These are phyloP conservation scores for Byasa hedistus DNA, from an alignment of 2,888 invertebrate species.

Conservation along the genomic window DNA sequence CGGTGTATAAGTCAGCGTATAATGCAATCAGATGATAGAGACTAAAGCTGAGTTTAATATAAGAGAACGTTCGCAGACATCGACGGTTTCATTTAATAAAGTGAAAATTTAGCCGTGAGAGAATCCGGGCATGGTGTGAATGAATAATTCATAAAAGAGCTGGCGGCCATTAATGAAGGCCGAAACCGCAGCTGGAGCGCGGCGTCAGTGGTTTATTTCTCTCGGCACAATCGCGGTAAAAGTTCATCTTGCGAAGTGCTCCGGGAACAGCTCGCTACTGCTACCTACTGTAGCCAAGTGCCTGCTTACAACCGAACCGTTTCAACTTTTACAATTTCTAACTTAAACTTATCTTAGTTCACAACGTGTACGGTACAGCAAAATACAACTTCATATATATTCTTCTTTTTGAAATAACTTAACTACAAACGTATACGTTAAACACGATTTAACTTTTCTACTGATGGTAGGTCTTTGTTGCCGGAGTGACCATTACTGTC, in stretches of 20 bases:
- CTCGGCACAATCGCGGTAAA: constrained; percentile 49
- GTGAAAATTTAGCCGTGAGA: constrained; percentile 62
- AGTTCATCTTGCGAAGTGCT: constrained; percentile 44
- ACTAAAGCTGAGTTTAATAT: too few species aligned
- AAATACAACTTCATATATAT: neutral
- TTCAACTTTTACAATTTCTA: constrained; percentile 6
- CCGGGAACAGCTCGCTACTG: constrained; percentile 18
- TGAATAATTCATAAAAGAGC: constrained; percentile 75
- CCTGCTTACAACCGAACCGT: constrained; percentile 2
- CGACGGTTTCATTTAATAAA: constrained; percentile 70
- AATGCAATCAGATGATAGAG: too few species aligned
- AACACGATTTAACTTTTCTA: too few species aligned
- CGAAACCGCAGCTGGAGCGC: constrained; percentile 57
- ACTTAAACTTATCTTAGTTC: neutral
- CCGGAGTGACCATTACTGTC: too few species aligned
- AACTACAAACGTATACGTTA: too few species aligned
- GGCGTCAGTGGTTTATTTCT: constrained; percentile 43
- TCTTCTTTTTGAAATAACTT: too few species aligned
- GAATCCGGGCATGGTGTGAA: constrained; percentile 61
- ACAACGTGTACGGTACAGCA: neutral
- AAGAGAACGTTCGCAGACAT: too few species aligned
- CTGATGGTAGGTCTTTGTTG: too few species aligned
- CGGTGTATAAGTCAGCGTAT: too few species aligned
- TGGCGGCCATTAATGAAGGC: constrained; percentile 66
- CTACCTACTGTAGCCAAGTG: constrained; percentile 17